Base-by-base conservation (phyloP, 2,797 vertebrate genomes). In the Takifugu rubripes region DNA sequence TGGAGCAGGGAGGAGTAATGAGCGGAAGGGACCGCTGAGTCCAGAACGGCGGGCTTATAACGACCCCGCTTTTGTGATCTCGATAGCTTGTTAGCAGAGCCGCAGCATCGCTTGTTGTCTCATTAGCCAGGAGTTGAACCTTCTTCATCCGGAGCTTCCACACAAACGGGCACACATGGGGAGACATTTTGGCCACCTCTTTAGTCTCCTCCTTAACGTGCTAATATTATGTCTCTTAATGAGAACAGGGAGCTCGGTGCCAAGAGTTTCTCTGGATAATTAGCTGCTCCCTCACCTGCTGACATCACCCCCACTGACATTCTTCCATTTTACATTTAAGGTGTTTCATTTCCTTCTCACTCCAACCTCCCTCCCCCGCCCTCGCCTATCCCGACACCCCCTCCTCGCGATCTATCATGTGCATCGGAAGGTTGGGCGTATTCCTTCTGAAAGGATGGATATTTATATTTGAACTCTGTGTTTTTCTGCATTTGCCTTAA, bases 161-260 rank as follows among this genome's bases (percentile, higher is more conserved):
- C 14, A 12, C 61, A 53, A 45, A n/a, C 36, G 43, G 5, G n/a
- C 3, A 50, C 60, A 16, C 56, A 40, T 53, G 31, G 16, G 21
- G 16, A 25, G 43, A 50, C 52, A 25, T 49, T 47, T n/a, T 15
- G 16, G 21, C 87, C 81, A 84, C 68, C 67, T 61, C 75, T 68
- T 71, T 72, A 63, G 67, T 71, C 59, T 73, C 44, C 72, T 90
- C 89, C 91, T 90, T 92, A 92, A 93, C 91, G 90, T 83, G 85
- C 89, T 93, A 93, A 93, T 94, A 93, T 93, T 93, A 93, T 90
- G 92, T 92, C 88, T 91, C 89, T 92, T 94, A 94, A 94, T 94
- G 92, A 84, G 75, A 78, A 92, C 84, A 88, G 86, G 84, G 90
- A 86, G 89, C 90, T 85, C 76, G 66, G 82, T 87, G 92, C 88